Conservation (phyloP, 2,113 vertebrate species). For the Larimichthys polyactis region DNA sequence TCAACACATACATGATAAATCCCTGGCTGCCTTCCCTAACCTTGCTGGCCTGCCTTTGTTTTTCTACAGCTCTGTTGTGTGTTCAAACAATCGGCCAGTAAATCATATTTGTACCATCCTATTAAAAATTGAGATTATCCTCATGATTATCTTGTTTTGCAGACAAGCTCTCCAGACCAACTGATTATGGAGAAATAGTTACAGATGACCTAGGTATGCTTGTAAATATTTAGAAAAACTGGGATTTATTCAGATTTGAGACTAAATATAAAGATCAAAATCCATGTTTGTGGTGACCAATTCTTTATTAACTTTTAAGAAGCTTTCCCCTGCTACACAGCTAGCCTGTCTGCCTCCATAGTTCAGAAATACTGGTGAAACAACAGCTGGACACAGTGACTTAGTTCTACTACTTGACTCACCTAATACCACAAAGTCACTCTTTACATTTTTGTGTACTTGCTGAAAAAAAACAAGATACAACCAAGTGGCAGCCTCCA, state of each 20-base stretch:
- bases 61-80: constrained; percentile 4
- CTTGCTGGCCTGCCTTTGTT: constrained; percentile 29
- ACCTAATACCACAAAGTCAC: background rate
- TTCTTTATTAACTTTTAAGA: background rate
- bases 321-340: no score
- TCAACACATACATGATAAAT: constrained; percentile 16
- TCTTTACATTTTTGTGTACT: background rate
- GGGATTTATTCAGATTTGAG: background rate
- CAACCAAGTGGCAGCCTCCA: no score
- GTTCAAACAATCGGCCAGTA: constrained; percentile 32
- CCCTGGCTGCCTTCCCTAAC: constrained; percentile 4
- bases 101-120: constrained; percentile 32
- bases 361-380: no score
- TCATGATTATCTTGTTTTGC: constrained; percentile 56
- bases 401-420: background rate
- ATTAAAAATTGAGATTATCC: constrained; percentile 56
- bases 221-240: constrained; percentile 2
- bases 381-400: no score
- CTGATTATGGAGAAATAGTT: constrained; percentile 16
- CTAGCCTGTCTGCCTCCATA: no score
- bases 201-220: background rate
- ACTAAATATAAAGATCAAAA: background rate
- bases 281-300: background rate
- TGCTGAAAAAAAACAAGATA: no score
- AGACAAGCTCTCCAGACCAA: background rate